Evolutionary conservation across 2,113 vertebrate species (phyloP), one percentile per base, ranked within the genome.

Genomic region (Recurvirostra avosetta): DNA sequence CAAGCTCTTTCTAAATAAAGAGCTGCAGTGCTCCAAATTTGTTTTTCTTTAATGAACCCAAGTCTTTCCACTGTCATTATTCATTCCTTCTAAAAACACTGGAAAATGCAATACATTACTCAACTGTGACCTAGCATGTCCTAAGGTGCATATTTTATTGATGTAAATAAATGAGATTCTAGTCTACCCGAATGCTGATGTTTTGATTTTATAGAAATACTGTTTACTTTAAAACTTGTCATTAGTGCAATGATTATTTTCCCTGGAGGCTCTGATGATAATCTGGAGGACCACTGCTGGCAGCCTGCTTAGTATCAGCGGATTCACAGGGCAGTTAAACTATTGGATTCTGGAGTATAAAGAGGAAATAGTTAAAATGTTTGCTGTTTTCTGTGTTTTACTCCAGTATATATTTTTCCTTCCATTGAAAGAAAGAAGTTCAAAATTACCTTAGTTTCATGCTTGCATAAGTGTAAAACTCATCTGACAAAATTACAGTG

Each of bases 1-100:
- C 61, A 94, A 86, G 19, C 87, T 98, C 90, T 88, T 96, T 98
- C 94, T 97, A 97, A 98, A 97, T 98, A 97, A 97, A 97, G 75
- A 59, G 78, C 66, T 91, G 73, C 32, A 95, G 73, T 86, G 32
- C 88, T 94, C 82, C 76, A 95, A 95, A 97, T 97, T 97, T 98
- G 93, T 97, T 98, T 98, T 98, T 97, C 94, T 98, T 98, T 97
- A 98, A 97, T 97, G 97, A 98, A 97, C 95, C 40, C 73, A 94
- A 96, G 50, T 62, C 92, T 97, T 97, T 90, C 76, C 74, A 91
- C 96, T 97, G 92, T 97, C 97, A 96, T 97, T 98, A 96, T 78
- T 98, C 94, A 98, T 97, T 98, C 89, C 88, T 98, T 97, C 78
- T 97, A 90, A 97, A 98, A 98, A 96, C 94, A 97, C 56, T 96